Base-by-base conservation (phyloP, 2,113 vertebrate species). In the Gallinago jamesoni region DNA sequence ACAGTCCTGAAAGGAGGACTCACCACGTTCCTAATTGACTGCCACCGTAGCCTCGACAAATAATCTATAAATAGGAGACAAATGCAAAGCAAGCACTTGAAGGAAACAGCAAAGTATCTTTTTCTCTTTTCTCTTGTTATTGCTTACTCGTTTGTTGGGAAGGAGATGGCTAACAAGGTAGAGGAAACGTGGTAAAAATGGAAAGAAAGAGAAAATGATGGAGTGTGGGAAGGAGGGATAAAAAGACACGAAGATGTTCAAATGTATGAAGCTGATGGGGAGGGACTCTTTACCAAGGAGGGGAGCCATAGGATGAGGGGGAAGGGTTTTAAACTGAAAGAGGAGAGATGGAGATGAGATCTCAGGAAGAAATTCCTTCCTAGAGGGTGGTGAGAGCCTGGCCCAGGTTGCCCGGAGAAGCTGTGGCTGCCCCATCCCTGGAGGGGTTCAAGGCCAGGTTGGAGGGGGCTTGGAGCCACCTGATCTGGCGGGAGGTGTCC, bases 11-110 rank as follows among this genome's bases (percentile, higher is more conserved):
- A 94, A 93, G 90, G 59, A 96, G 96, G 95, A 96, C 95, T 97
- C 94, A 91, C 97, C 68, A 87, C 76, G 48, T 90, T 96, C 96
- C 96, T 96, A 86, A 96, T 20, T 96, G 94, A 97, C 90, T 96
- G 97, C 86, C 79, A 92, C 85, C 4, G 6, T 76, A 77, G 96
- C 78, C 88, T 82, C 91, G 95, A 79, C 53, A 77, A 96, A 95
- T 88, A 33, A 86, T 84, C 93, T 96, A 95, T 96, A 96, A 97
- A 96, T 93, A 96, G 93, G 86, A 76, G 94, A 86, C 63, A 85
- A 95, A 94, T 79, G 76, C 93, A 94, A 95, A 87, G 86, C 81
- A 92, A 91, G 87, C 66, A 87, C 39, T 93, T 89, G 93, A 91
- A 90, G 50, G 41, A 45, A 94, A 62, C 22, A 70, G 81, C 62